These are phyloP conservation scores for Helleia helle DNA, from an alignment of 2,888 invertebrate genomes.

Conservation along the genomic window DNA sequence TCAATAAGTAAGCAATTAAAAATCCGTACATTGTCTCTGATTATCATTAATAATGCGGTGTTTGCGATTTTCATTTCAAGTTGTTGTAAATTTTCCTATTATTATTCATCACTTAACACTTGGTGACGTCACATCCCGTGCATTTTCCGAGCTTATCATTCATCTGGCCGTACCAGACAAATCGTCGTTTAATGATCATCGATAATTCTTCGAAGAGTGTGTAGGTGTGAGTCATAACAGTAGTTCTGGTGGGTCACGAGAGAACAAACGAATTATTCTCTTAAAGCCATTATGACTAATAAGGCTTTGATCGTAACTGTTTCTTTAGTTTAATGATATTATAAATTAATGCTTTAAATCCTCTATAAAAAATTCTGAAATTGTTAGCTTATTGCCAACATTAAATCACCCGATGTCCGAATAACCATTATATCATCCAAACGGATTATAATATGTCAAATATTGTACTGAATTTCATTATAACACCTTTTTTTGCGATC, in stretches of 20 bases:
- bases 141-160: too few species aligned
- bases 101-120: constrained; percentile 19
- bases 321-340: constrained; percentile 1
- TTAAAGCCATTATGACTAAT: constrained; percentile 1
- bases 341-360: too few species aligned
- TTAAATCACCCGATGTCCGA: too few species aligned
- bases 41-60: neutral
- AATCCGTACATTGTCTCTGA: neutral
- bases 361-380: too few species aligned
- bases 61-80: constrained; percentile 11
- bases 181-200: constrained; percentile 21
- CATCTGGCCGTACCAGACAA: constrained; percentile 12
- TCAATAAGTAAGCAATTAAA: constrained; percentile 5
- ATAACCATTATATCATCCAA: too few species aligned
- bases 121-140: constrained; percentile 19
- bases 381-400: too few species aligned
- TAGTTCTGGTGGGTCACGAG: constrained; percentile 1
- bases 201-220: constrained; percentile 25
- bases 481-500: too few species aligned
- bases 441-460: too few species aligned
- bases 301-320: neutral
- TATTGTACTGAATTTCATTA: too few species aligned
- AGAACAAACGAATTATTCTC: neutral
- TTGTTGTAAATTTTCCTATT: constrained; percentile 17
- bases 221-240: constrained; percentile 36